These are phyloP conservation scores for Apocheima hispidaria DNA, from an alignment of 2,888 invertebrate species.

Conservation along the genomic window DNA sequence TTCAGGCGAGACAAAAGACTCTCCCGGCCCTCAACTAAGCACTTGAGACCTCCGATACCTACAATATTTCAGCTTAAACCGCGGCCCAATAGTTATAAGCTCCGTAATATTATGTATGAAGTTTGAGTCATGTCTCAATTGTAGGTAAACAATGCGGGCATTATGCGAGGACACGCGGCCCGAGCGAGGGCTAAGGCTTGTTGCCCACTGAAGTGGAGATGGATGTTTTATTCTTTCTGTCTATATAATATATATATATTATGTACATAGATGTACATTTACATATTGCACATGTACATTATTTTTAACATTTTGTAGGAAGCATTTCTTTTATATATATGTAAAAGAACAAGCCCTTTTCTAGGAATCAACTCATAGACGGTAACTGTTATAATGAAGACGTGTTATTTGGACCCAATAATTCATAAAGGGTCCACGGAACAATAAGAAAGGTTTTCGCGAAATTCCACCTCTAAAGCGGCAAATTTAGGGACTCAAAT, in stretches of 20 bases:
- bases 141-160: conserved; percentile 49
- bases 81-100: conserved; percentile 53
- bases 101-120: conserved; percentile 56
- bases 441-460: too few species aligned
- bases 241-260: not conserved
- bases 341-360: too few species aligned
- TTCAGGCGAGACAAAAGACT: conserved; percentile 9
- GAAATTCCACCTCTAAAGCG: too few species aligned
- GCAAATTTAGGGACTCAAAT: too few species aligned
- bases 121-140: conserved; percentile 61
- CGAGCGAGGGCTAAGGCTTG: conserved; percentile 26
- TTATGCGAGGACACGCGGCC: conserved; percentile 55
- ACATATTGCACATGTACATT: too few species aligned
- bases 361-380: too few species aligned
- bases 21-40: conserved; percentile 14
- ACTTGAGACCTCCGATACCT: conserved; percentile 50
- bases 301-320: too few species aligned
- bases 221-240: not conserved
- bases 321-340: too few species aligned
- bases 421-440: too few species aligned
- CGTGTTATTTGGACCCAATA: too few species aligned
- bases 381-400: too few species aligned
- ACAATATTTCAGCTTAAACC: conserved; percentile 56
- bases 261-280: too few species aligned
- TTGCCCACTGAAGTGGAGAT: not conserved